These are phyloP conservation scores for Diacarnus erythraeanus DNA, from an alignment of 37 sponge, comb jelly and placozoan species.

Conservation along the genomic window DNA sequence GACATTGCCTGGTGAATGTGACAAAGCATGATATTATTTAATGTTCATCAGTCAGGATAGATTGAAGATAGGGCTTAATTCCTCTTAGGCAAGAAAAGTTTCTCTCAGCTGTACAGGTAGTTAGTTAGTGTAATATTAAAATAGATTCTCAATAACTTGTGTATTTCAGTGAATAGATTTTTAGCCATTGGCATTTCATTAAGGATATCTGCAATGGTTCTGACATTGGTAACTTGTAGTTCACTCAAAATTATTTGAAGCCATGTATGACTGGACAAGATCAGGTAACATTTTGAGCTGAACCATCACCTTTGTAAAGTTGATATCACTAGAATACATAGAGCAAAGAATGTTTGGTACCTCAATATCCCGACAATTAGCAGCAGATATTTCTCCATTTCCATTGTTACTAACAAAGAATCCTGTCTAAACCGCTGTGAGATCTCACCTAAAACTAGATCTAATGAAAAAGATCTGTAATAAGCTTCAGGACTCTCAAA, in stretches of 20 bases:
- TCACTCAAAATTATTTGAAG: no score
- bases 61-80: conserved; percentile 21
- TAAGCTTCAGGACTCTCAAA: no score
- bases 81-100: conserved; percentile 31
- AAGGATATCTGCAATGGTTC: conserved; percentile 3
- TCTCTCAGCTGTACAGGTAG: conserved; percentile 34
- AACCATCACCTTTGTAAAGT: not conserved
- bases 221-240: conserved; percentile 4
- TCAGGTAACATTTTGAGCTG: not conserved
- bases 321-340: not conserved
- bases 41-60: conserved; percentile 32
- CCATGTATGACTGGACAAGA: not conserved
- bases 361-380: no score
- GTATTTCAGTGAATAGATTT: not conserved
- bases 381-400: no score
- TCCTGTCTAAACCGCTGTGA: no score
- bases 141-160: conserved; percentile 16
- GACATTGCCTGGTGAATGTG: not conserved
- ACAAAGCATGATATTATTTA: conserved; percentile 21
- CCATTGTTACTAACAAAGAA: no score
- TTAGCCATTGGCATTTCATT: conserved; percentile 4
- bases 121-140: conserved; percentile 24
- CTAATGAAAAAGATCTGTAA: no score
- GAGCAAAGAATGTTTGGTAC: no score
- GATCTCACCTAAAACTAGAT: no score